Evolutionary conservation across 2,888 invertebrate genomes (phyloP), one percentile per base, ranked within the genome.

Genomic region (Stomorhina lunata): DNA sequence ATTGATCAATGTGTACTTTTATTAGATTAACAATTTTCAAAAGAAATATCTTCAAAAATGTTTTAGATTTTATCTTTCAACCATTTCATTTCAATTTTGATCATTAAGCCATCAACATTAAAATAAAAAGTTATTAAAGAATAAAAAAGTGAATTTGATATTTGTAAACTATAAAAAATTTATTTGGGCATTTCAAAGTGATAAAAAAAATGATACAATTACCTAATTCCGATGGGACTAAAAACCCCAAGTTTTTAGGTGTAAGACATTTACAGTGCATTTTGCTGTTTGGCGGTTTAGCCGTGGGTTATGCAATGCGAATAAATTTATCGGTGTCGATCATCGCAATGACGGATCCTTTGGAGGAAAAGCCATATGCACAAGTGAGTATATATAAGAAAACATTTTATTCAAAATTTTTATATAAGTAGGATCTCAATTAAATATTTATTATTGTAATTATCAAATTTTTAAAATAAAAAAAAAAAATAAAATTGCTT

Each of bases 301-400:
- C 93, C 0, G 92, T 94, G 20, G 93, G 94, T 61, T 95, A 94
- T 87, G 93, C 93, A 0, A 92, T 94, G 82, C 91, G 96, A 48
- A 93, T 95, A 48, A 94, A 94, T 86, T 92, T 95, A 86, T 95
- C 94, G 0, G 94, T 95, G 15, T 95, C 94, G 0, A 93, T 96
- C 55, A 93, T 95, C 2, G 95, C 95, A 29, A 96, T 96, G 95
- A 94, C 94, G 0, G 93, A 94, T 85, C 86, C 89, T 0, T 10
- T 86, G 84, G 9, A 88, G 88, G 85, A 86, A n/a, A 90, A 90
- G 85, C 86, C 87, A 0, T 34, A 87, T 32, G 89, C 88, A 78
- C 88, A 88, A 4, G 90, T 90, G 85, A 86, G 89, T 29, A 50
- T 2, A n/a, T 5, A 9, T 17, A 25, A 10, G 0, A 53, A 1